Evolutionary conservation across 2,113 vertebrate genomes (phyloP), one percentile per base, ranked within the genome.

Genomic region (Thryonomys swinderianus): DNA sequence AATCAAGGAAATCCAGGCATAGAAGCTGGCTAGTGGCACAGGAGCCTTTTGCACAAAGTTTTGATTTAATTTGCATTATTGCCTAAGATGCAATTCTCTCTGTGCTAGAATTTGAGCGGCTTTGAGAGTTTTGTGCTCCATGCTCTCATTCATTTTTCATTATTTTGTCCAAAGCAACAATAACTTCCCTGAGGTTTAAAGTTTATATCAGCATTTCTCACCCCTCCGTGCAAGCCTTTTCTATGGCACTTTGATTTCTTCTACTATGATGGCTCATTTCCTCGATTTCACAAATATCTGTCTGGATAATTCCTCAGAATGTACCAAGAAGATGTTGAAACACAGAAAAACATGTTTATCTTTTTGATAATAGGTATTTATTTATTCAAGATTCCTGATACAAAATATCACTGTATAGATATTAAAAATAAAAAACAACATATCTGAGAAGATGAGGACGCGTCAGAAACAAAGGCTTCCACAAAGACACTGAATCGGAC

Each of bases 181-280:
- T 78, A 64, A 53, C 79, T 90, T 95, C 7, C 71, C 71, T 71
- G 10, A 53, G 45, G 37, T 79, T 73, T 86, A 87, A 88, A 79
- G 37, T 93, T 89, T 93, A 64, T 3, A 74, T 74, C 48, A 91
- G 57, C 67, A 92, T 95, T 96, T 90, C 42, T 97, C 85, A 40
- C 27, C 62, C 37, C 83, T 88, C 55, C 1, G 12, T 59, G 25
- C 90, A 96, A 96, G 74, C 45, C 8, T 90, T 97, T 96, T 42
- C 23, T 42, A 82, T 93, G 82, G 32, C 93, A 42, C 25, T 48
- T 97, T 40, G 20, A 96, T 92, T 82, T 85, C 91, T 95, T 94
- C 95, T 92, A 34, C 87, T 97, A 20, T 95, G 69, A 97, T 9
- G 32, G 90, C 32, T 97, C 95, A 96, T 95, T 97, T 97, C n/a